Evolutionary conservation across 2,113 vertebrate genomes (phyloP), one percentile per base, ranked within the genome.

Genomic region (Sander lucioperca): DNA sequence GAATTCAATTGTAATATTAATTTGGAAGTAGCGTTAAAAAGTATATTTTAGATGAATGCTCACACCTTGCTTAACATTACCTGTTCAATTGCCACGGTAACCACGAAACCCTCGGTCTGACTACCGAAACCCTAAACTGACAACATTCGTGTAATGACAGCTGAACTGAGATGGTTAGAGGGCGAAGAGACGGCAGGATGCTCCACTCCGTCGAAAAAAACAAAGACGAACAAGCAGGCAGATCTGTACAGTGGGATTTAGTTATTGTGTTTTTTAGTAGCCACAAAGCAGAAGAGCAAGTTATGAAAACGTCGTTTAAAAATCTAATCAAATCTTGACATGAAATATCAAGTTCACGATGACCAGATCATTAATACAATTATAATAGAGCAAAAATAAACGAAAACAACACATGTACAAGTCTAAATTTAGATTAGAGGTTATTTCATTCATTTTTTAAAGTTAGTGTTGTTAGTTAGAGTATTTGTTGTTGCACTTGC

Each of bases 11-110:
- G 0, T 11, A 16, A 2, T 3, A 21, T 2, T 23, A 3, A 39
- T 18, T 51, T 25, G 8, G 10, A 25, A 13, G 14, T 14, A 16
- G 8, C 5, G 23, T 30, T 50, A 14, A 23, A n/a, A 53, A 14
- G 2, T 9, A 5, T 6, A 4, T 0, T 19, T 4, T 0, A 0
- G 18, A 7, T 3, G 11, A 33, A 12, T 0, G 6, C 4, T 2
- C 6, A 51, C 50, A 53, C 43, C 4, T 27, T 5, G 3, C 66
- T 72, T 57, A 43, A 43, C 39, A 10, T 43, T 43, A 83, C 72
- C 85, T 66, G 39, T 12, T 45, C 0, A 18, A 61, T 36, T 0
- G 15, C n/a, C 23, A 10, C 30, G 16, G 36, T 36, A 61, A 23
- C 33, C 3, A 14, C 19, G 0, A n/a, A 15, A 43, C 15, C 1